Conservation (phyloP, 2,888 invertebrate species). For the Hypena proboscidalis region DNA sequence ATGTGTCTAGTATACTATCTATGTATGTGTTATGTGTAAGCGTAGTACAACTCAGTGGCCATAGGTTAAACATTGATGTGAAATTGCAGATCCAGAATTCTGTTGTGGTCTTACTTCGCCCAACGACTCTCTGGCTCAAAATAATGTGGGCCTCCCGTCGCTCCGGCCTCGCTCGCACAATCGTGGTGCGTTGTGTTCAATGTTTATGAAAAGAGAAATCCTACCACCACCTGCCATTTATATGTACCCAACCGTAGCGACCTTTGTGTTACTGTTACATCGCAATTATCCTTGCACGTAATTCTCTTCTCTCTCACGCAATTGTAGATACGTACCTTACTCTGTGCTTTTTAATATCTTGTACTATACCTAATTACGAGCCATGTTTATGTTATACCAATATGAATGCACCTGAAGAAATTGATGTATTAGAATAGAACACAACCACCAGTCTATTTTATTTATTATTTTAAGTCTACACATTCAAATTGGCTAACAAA, state of each 20-base stretch:
- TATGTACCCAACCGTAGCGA: constrained; percentile 53
- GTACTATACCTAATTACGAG: constrained; percentile 27
- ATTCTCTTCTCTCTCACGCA: constrained; percentile 53
- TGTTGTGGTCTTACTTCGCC: constrained; percentile 94
- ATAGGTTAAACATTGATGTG: constrained; percentile 54
- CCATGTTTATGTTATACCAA: constrained; percentile 42
- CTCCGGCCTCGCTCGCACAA: constrained; percentile 85
- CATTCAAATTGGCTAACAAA: not conserved
- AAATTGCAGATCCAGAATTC: constrained; percentile 95
- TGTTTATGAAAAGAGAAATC: constrained; percentile 85
- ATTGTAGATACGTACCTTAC: constrained; percentile 56
- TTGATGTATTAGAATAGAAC: constrained; percentile 36
- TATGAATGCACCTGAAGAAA: constrained; percentile 52
- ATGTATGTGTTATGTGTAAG: not conserved
- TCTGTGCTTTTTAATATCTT: constrained; percentile 56
- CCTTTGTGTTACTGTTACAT: constrained; percentile 57
- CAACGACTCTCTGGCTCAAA: constrained; percentile 89
- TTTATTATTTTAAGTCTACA: not conserved
- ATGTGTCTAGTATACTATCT: too few species aligned
- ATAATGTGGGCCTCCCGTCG: constrained; percentile 81
- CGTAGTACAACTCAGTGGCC: constrained; percentile 11
- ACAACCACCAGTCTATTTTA: constrained; percentile 23
- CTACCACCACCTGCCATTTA: constrained; percentile 49
- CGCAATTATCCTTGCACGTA: constrained; percentile 64
- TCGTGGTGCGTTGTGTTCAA: constrained; percentile 86